Evolutionary conservation across 2,888 invertebrate genomes (phyloP).

Genomic region (Tenthredo livida): DNA sequence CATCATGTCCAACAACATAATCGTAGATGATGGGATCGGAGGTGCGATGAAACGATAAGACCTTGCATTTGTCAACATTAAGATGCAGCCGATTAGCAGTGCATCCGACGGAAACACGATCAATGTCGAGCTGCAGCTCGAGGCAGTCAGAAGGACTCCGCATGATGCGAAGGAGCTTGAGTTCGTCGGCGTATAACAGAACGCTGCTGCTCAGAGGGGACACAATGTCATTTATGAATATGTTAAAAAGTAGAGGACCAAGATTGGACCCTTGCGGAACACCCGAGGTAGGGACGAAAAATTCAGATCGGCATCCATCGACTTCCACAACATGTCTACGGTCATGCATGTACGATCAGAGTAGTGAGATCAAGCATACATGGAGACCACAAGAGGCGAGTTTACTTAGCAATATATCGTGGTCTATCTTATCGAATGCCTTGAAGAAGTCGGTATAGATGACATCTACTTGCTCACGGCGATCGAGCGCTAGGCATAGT

Average conservation of each 20-base stretch:
- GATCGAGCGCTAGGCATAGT: too few relatives aligned
- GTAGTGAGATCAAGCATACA: background rate
- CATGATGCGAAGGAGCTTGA: background rate
- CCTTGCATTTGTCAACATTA: too few relatives aligned
- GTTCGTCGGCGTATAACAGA: too few relatives aligned
- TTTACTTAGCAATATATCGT: background rate
- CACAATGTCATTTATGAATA: slow-evolving; percentile 51
- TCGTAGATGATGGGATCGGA: too few relatives aligned
- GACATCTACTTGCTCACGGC: background rate
- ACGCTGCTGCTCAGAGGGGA: background rate
- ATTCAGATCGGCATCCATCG: background rate
- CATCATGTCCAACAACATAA: too few relatives aligned
- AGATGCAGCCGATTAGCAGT: too few relatives aligned
- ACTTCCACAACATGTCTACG: background rate
- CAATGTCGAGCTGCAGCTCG: background rate
- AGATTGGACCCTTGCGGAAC: slow-evolving; percentile 51
- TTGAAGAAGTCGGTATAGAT: background rate
- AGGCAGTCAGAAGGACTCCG: background rate
- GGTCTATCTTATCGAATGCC: background rate
- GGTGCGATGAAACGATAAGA: too few relatives aligned
- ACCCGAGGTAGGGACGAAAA: background rate
- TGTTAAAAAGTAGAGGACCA: slow-evolving; percentile 41
- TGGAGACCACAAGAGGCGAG: background rate
- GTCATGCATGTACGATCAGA: background rate
- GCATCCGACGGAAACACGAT: background rate